phyloP scores from a whole-genome alignment of 2,113 vertebrate species.

The Tangachromis dhanisi region DNA sequence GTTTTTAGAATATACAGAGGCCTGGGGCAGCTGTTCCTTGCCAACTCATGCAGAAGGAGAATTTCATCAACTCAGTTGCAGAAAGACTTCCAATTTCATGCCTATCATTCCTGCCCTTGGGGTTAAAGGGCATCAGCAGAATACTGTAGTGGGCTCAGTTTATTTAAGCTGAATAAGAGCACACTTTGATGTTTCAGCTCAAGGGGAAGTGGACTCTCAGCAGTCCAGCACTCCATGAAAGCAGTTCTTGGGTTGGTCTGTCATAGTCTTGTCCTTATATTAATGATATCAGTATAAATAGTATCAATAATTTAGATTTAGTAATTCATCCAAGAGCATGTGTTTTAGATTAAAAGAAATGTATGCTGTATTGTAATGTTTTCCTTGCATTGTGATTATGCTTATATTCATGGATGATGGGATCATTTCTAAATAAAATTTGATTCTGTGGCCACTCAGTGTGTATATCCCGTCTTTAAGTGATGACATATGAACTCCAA shows the following conservation, averaged over 20 bases:
- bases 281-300: not conserved
- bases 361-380: not conserved
- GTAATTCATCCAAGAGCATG: not conserved
- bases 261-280: not conserved
- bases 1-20: not conserved
- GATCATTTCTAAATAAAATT: not conserved
- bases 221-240: not conserved
- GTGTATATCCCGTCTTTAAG: not conserved
- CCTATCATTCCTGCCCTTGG: conserved; percentile 15
- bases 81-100: conserved; percentile 40
- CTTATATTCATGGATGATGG: not conserved
- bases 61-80: conserved; percentile 32
- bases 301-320: not conserved
- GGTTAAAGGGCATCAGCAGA: conserved; percentile 26
- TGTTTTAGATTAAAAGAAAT: not conserved
- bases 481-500: not conserved
- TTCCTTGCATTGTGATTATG: not conserved
- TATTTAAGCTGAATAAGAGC: not conserved
- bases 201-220: not conserved
- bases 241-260: not conserved
- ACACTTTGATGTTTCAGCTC: conserved; percentile 19
- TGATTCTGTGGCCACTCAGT: not conserved
- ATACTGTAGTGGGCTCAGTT: not conserved
- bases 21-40: conserved; percentile 2
- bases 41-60: not conserved